Evolutionary conservation across 2,797 vertebrate species (phyloP), one percentile per base, ranked within the genome.

Genomic region (Mastacembelus armatus): DNA sequence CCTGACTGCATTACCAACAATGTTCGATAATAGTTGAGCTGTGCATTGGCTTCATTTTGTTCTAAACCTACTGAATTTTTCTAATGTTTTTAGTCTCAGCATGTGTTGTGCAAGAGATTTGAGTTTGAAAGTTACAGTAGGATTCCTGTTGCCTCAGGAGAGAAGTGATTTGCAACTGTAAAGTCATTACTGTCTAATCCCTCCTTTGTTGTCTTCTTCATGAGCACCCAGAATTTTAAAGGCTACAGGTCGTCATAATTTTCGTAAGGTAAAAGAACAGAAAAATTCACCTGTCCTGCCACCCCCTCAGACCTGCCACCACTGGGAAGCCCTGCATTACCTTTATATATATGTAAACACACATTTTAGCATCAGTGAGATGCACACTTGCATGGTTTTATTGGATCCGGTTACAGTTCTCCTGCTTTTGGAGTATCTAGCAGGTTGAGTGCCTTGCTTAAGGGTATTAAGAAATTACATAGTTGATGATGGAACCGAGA

Each of bases 41-140:
- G 63, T 55, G 49, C 77, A 65, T 67, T 62, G 52, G 59, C 74
- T 81, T 57, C 30, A 21, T 75, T 77, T 79, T 61, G 42, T 30
- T 58, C 56, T 69, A 69, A 80, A n/a, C n/a, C n/a, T n/a, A n/a
- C n/a, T n/a, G n/a, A n/a, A n/a, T n/a, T n/a, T n/a, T n/a, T n/a
- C n/a, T n/a, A n/a, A n/a, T n/a, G n/a, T n/a, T n/a, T n/a, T n/a
- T n/a, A n/a, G n/a, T n/a, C n/a, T n/a, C n/a, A 24, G 49, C 15
- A 8, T 19, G 51, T 9, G 44, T 50, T 14, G 24, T 15, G 38
- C 24, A 32, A 40, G 35, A 64, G 54, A 52, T 61, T 44, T 61
- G 30, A 36, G 54, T 33, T 48, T 26, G 43, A 40, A 62, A 43
- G 18, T 40, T 60, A 21, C n/a, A 32, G 33, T 27, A 22, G 57